Evolutionary conservation across 2,888 invertebrate genomes (phyloP).

Genomic region (Tetanocera ferruginea): DNA sequence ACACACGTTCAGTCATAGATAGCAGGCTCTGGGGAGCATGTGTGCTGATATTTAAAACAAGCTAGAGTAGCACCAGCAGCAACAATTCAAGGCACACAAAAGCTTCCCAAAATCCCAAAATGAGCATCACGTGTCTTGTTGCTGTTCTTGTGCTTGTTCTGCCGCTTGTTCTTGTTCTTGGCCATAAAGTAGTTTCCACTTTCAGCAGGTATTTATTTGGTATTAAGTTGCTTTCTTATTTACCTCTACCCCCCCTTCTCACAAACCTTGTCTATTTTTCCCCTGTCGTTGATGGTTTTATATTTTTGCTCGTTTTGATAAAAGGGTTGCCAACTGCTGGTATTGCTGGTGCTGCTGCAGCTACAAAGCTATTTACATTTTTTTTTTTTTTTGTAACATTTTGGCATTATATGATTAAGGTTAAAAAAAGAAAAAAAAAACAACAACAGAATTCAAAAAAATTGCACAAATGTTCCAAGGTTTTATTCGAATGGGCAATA

Average conservation of each 20-base stretch:
- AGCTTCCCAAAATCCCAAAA: not conserved
- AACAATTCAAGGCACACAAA: not conserved
- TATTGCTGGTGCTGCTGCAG: not conserved
- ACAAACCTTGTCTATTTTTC: not conserved
- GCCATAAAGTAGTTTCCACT: constrained; percentile 36
- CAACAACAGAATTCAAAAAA: not conserved
- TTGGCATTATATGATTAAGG: constrained; percentile 1
- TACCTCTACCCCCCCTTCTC: not conserved
- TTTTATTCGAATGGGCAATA: constrained; percentile 13
- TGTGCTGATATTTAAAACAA: constrained; percentile 22
- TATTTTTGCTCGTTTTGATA: no score
- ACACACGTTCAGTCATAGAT: constrained; percentile 32
- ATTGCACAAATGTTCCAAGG: constrained; percentile 45
- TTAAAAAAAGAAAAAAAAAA: not conserved
- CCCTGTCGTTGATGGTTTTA: not conserved
- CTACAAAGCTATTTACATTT: not conserved
- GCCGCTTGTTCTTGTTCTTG: not conserved
- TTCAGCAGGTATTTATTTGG: constrained; percentile 39
- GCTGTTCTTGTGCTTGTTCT: not conserved
- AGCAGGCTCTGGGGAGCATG: constrained; percentile 48
- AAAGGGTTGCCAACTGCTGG: not conserved
- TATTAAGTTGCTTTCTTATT: constrained; percentile 30
- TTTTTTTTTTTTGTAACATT: not conserved
- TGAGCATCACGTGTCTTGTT: constrained; percentile 2
- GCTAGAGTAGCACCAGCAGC: not conserved